phyloP scores from a whole-genome alignment of 1,140 invertebrate species.

The Drosophila insularis region DNA sequence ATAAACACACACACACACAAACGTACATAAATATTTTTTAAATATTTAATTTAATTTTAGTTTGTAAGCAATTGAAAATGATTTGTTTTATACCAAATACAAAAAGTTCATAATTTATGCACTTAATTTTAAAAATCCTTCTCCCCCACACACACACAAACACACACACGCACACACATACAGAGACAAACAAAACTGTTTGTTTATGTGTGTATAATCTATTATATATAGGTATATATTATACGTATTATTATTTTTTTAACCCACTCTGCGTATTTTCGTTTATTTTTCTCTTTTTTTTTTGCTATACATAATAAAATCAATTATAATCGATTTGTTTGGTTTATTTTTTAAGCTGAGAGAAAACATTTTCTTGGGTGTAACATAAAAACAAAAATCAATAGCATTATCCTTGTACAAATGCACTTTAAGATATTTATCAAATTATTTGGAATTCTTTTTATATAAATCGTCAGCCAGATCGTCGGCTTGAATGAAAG shows the following conservation, averaged over 20 bases:
- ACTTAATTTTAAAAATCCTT: slow-evolving; percentile 20
- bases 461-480: no score
- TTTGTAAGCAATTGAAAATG: slow-evolving; percentile 48
- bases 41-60: slow-evolving; percentile 66
- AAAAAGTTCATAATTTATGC: slow-evolving; percentile 56
- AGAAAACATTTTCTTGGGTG: no score
- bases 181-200: slow-evolving; percentile 7
- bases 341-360: not conserved
- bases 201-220: slow-evolving; percentile 65
- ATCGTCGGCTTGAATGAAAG: no score
- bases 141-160: slow-evolving; percentile 19
- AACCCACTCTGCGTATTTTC: slow-evolving; percentile 38
- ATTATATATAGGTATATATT: slow-evolving; percentile 31
- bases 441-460: no score
- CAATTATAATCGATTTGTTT: slow-evolving; percentile 17
- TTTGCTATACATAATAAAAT: slow-evolving; percentile 41
- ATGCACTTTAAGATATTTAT: no score
- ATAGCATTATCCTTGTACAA: no score
- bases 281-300: slow-evolving; percentile 32
- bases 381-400: no score
- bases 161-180: slow-evolving; percentile 31
- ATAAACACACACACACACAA: not conserved
- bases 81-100: slow-evolving; percentile 79
- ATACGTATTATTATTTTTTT: slow-evolving; percentile 59
- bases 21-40: slow-evolving; percentile 33